Conservation (phyloP, 2,888 invertebrate species). For the Ormia ochracea region DNA sequence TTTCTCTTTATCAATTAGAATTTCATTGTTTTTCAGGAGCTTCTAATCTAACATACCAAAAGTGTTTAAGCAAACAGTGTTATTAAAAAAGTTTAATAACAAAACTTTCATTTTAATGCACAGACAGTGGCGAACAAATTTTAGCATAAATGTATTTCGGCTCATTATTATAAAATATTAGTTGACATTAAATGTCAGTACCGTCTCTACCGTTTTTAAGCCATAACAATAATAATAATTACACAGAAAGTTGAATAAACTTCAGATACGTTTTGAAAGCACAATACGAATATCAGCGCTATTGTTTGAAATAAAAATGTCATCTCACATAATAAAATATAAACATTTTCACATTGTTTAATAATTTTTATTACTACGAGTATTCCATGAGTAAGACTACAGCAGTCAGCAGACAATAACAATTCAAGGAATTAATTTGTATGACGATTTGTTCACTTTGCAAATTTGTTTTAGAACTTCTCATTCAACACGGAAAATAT, state of each 20-base stretch:
- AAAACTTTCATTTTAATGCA: not conserved
- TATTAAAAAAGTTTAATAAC: not conserved
- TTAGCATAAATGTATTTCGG: not conserved
- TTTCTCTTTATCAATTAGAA: too few species aligned
- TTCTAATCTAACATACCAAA: too few species aligned
- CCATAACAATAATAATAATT: conserved; percentile 20
- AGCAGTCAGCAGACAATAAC: not conserved
- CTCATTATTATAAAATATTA: conserved; percentile 6
- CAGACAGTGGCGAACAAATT: not conserved
- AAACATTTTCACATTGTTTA: conserved; percentile 22
- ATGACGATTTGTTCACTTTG: conserved; percentile 5
- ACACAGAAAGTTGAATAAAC: conserved; percentile 39
- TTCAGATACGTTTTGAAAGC: conserved; percentile 27
- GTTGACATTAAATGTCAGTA: not conserved
- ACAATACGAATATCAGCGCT: not conserved
- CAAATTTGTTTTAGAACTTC: not conserved
- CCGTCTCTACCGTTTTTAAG: not conserved
- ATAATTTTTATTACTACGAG: conserved; percentile 24
- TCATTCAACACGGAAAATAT: conserved; percentile 14
- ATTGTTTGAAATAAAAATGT: conserved; percentile 37
- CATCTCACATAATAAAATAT: conserved; percentile 39
- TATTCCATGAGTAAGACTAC: conserved; percentile 2
- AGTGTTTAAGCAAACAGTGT: not conserved
- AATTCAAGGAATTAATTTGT: conserved; percentile 13
- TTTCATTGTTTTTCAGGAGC: too few species aligned